These are phyloP conservation scores for Leptocoma aspasia DNA, from an alignment of 2,113 vertebrate genomes.

Conservation along the genomic window DNA sequence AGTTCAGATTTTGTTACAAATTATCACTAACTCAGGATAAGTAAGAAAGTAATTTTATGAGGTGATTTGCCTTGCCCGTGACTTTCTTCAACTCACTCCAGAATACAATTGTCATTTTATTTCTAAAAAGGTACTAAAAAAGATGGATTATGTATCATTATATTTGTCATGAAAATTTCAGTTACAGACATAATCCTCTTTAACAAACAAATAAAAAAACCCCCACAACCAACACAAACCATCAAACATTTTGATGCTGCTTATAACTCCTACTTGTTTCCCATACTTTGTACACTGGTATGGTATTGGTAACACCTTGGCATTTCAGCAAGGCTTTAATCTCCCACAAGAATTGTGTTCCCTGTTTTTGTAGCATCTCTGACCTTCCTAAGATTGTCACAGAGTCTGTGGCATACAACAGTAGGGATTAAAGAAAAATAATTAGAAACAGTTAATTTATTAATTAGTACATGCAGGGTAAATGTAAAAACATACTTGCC, in stretches of 20 bases:
- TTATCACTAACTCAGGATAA: not conserved
- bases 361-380: not conserved
- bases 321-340: not conserved
- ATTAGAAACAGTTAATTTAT: not conserved
- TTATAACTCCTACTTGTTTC: not conserved
- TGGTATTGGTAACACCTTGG: not conserved
- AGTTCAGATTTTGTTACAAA: not conserved
- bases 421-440: not conserved
- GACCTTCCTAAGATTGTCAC: not conserved
- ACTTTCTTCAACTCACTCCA: not conserved
- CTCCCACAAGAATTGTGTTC: not conserved
- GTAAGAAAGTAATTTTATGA: not conserved
- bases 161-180: not conserved
- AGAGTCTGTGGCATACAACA: not conserved
- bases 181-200: not conserved
- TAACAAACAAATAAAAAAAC: not conserved
- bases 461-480: not conserved
- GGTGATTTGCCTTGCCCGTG: not conserved
- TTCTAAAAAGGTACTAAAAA: not conserved
- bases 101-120: not conserved
- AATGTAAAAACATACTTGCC: not conserved
- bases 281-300: not conserved
- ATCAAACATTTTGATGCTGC: not conserved
- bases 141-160: not conserved
- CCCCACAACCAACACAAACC: not conserved